These are phyloP conservation scores for Campoletis sonorensis DNA, from an alignment of 1,140 invertebrate species.

Conservation along the genomic window DNA sequence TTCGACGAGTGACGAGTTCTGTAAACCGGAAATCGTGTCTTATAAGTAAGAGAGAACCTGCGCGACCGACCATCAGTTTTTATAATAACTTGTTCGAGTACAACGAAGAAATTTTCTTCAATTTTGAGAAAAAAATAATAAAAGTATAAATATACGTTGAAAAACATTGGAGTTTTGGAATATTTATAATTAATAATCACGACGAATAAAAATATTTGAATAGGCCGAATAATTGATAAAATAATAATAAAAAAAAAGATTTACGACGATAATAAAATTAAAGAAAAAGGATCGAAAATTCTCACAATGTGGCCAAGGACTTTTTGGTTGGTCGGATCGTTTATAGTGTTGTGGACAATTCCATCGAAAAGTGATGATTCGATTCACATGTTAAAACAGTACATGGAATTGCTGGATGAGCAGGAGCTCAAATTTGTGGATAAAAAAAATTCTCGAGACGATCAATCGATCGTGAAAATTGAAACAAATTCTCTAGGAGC, in stretches of 20 bases:
- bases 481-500: not conserved
- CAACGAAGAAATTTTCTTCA: slow-evolving; percentile 31
- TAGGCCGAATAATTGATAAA: too few relatives aligned
- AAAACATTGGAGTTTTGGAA: not conserved
- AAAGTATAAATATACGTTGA: too few relatives aligned
- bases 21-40: slow-evolving; percentile 45
- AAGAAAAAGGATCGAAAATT: not conserved
- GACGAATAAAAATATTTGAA: too few relatives aligned
- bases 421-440: not conserved
- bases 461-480: not conserved
- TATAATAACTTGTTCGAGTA: slow-evolving; percentile 58
- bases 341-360: slow-evolving; percentile 13
- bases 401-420: not conserved
- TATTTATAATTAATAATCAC: not conserved
- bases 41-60: slow-evolving; percentile 43
- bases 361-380: not conserved
- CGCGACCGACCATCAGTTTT: slow-evolving; percentile 27
- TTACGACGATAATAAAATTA: too few relatives aligned
- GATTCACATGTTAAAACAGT: not conserved
- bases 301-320: not conserved
- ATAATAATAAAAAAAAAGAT: too few relatives aligned
- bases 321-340: slow-evolving; percentile 27
- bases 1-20: slow-evolving; percentile 25
- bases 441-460: not conserved
- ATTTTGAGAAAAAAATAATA: not conserved